These are phyloP conservation scores for Peromyscus californicus DNA, from an alignment of 2,113 vertebrate genomes.

Conservation along the genomic window DNA sequence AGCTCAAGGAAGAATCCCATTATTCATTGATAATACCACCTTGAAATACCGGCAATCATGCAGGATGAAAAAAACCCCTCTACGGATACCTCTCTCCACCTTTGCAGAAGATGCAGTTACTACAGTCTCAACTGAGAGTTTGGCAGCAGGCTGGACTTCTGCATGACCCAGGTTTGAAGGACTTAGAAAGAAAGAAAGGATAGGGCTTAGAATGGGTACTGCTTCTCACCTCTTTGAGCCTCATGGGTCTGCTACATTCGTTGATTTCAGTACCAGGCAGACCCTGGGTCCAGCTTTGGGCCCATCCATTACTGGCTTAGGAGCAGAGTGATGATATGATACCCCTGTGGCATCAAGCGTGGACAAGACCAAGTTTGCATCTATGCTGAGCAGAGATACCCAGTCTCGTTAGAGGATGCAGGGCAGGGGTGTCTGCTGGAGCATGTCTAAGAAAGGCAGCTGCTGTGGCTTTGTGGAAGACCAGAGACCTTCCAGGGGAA, in stretches of 20 bases:
- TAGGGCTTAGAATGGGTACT: background rate
- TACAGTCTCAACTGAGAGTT: background rate
- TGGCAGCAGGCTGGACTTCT: background rate
- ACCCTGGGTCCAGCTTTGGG: background rate
- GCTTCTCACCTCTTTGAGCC: background rate
- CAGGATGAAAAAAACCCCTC: background rate
- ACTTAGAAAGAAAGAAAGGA: background rate
- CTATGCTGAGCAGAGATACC: background rate
- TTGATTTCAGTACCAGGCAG: background rate
- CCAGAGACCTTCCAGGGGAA: background rate
- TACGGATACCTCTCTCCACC: background rate
- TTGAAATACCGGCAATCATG: background rate
- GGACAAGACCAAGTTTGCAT: background rate
- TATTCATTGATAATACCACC: background rate
- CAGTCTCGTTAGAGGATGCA: background rate
- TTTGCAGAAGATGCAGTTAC: background rate
- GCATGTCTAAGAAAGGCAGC: background rate
- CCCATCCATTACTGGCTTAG: background rate
- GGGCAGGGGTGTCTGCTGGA: background rate
- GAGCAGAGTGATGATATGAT: background rate
- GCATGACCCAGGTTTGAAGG: background rate
- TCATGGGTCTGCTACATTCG: background rate
- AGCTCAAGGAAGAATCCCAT: background rate
- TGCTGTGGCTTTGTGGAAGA: background rate
- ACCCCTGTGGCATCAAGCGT: background rate